Percentiles rank a stretch among this genome's conserved stretches.
Conservation (phyloP, 2,888 invertebrate genomes). For the Drosophila planitibia region DNA sequence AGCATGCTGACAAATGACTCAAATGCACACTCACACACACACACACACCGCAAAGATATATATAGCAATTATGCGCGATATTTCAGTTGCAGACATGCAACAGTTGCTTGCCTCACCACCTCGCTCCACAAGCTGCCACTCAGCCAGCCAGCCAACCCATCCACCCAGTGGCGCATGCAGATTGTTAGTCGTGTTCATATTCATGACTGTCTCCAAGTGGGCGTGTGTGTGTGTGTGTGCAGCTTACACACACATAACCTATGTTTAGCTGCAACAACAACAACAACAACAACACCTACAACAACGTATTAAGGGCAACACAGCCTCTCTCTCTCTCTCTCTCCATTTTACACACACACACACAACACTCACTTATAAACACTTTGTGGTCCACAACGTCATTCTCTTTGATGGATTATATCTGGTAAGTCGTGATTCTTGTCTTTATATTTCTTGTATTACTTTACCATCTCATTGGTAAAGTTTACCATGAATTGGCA, state of each 20-base stretch:
- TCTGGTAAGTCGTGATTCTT: not conserved
- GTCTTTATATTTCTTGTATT: not conserved
- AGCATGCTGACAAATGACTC: conserved; percentile 50
- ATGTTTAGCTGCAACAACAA: conserved; percentile 68
- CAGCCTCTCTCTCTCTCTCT: not conserved
- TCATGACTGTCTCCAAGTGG: conserved; percentile 44
- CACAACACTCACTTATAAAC: not conserved
- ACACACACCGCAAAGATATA: conserved; percentile 47
- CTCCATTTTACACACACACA: not conserved
- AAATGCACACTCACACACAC: conserved; percentile 10
- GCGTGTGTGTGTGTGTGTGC: conserved; percentile 30
- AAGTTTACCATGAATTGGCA: conserved; percentile 2
- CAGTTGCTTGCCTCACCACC: conserved; percentile 55
- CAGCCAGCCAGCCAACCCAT: not conserved
- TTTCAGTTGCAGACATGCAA: conserved; percentile 71
- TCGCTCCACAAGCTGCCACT: conserved; percentile 1
- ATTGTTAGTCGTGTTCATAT: conserved; percentile 54
- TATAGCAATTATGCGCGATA: conserved; percentile 72
- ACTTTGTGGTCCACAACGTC: not conserved
- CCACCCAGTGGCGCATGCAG: conserved; percentile 26
- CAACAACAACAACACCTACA: conserved; percentile 58
- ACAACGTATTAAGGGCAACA: conserved; percentile 57
- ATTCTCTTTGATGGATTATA: conserved; percentile 25
- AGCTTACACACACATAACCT: conserved; percentile 66
- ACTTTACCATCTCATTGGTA: not conserved